phyloP scores from a whole-genome alignment of 2,888 invertebrate species.

The Erpobdella octoculata region DNA sequence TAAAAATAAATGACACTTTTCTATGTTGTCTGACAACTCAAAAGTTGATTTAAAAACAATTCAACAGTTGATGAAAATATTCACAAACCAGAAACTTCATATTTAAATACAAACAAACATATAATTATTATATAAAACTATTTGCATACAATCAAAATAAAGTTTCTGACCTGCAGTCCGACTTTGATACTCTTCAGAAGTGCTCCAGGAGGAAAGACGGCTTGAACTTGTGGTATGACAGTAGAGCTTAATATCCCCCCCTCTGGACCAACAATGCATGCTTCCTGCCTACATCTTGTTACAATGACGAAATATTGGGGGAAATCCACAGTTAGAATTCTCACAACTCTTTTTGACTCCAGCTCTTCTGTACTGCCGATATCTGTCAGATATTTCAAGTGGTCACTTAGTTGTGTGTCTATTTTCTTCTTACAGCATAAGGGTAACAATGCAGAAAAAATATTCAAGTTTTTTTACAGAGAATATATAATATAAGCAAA shows the following conservation, averaged over 20 bases:
- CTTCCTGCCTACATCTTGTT: slow-evolving; percentile 68
- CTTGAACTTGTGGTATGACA: slow-evolving; percentile 97
- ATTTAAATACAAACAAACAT: not conserved
- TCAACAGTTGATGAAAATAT: no score
- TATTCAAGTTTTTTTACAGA: not conserved
- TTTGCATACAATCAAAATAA: not conserved
- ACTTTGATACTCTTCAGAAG: slow-evolving; percentile 99
- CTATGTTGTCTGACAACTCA: no score
- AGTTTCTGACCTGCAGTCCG: slow-evolving; percentile 85
- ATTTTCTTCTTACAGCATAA: no score
- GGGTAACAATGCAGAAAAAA: not conserved
- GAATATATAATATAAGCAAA: not conserved
- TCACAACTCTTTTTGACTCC: slow-evolving; percentile 84
- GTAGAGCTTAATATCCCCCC: slow-evolving; percentile 98
- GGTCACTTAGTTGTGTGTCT: not conserved
- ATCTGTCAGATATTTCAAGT: slow-evolving; percentile 54
- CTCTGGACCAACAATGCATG: slow-evolving; percentile 95
- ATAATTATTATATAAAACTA: not conserved
- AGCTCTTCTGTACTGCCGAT: slow-evolving; percentile 59
- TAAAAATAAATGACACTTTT: no score
- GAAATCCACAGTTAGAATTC: slow-evolving; percentile 95
- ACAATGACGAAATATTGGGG: slow-evolving; percentile 99
- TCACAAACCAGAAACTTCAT: not conserved
- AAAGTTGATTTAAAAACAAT: no score
- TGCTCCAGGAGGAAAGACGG: slow-evolving; percentile 96